Conservation (phyloP, 2,888 invertebrate genomes). For the Ochropleura leucogaster region DNA sequence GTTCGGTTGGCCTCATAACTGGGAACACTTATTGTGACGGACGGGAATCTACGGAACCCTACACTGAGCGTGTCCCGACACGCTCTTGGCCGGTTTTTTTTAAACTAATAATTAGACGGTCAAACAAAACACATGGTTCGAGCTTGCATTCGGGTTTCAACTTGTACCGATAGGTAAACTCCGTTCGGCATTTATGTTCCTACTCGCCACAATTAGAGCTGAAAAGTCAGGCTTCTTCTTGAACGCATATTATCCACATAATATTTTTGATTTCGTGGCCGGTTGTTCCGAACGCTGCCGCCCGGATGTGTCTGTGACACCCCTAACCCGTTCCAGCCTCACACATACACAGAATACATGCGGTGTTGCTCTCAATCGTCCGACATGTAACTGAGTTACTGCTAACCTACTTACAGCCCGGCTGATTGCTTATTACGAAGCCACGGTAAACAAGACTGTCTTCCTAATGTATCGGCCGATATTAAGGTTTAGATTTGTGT, state of each 20-base stretch:
- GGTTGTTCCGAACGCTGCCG: background rate
- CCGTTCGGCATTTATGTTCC: background rate
- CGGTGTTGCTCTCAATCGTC: conserved; percentile 42
- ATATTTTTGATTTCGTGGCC: background rate
- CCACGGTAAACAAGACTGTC: conserved; percentile 44
- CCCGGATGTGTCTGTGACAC: background rate
- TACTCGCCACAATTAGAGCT: background rate
- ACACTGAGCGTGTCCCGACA: too few species aligned
- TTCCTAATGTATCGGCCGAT: conserved; percentile 46
- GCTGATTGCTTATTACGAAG: conserved; percentile 55
- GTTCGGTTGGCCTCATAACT: too few species aligned
- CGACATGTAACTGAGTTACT: conserved; percentile 43
- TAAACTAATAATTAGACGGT: too few species aligned
- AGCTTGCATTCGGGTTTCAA: too few species aligned
- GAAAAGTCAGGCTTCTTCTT: background rate
- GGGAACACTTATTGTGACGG: too few species aligned
- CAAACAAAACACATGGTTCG: too few species aligned
- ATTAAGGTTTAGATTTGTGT: conserved; percentile 10
- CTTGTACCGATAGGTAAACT: background rate
- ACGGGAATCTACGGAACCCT: too few species aligned
- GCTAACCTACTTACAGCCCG: conserved; percentile 43
- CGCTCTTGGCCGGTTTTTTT: too few species aligned
- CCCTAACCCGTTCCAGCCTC: background rate
- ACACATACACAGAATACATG: conserved; percentile 1
- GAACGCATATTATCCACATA: background rate